Evolutionary conservation across 2,888 invertebrate species (phyloP).

Genomic region (Apotomis turbidana): DNA sequence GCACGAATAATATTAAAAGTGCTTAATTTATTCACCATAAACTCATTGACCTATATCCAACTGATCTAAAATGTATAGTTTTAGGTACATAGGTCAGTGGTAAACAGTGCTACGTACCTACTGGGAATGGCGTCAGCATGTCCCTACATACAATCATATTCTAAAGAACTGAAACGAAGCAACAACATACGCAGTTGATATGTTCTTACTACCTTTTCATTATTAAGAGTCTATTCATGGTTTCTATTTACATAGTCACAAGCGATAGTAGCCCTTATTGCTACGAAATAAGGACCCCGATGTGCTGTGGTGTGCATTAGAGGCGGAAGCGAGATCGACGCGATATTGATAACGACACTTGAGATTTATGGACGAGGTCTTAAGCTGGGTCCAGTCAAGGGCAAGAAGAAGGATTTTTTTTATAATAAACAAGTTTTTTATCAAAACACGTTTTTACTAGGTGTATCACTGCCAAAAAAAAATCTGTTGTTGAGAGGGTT

Average conservation of each 20-base stretch:
- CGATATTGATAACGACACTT: slow-evolving; percentile 19
- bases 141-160: background rate
- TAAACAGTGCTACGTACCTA: background rate
- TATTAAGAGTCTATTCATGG: background rate
- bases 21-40: too few relatives aligned
- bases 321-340: background rate
- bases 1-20: too few relatives aligned
- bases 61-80: background rate
- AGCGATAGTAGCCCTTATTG: background rate
- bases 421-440: too few relatives aligned
- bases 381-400: background rate
- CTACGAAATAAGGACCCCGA: background rate
- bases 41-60: too few relatives aligned
- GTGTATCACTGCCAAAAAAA: too few relatives aligned
- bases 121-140: background rate
- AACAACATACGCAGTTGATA: background rate
- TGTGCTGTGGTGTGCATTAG: slow-evolving; percentile 12
- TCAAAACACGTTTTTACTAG: too few relatives aligned
- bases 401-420: background rate
- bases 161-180: background rate
- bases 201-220: background rate
- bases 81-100: background rate
- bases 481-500: too few relatives aligned
- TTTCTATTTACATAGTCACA: slow-evolving; percentile 6
- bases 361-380: background rate